phyloP scores from a whole-genome alignment of 2,797 vertebrate species.

The Pachyuromys duprasi region DNA sequence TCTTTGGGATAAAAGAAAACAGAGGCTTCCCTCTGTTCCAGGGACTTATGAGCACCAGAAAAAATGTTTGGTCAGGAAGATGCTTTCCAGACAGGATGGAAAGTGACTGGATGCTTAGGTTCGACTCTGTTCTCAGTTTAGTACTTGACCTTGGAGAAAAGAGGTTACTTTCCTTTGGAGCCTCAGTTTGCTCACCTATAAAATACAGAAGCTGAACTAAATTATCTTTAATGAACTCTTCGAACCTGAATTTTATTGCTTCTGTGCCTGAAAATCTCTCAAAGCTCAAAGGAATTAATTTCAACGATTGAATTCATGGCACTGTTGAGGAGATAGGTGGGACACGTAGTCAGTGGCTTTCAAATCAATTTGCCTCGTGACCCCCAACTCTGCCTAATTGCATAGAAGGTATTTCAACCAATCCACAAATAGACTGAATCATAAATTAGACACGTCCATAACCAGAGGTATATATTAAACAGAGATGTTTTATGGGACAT shows the following conservation, averaged over 20 bases:
- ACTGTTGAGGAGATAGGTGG: slow-evolving; percentile 7
- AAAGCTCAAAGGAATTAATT: slow-evolving; percentile 63
- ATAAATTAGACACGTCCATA: slow-evolving; percentile 47
- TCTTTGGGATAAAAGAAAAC: neutral
- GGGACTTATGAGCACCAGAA: slow-evolving; percentile 6
- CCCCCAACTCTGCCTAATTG: slow-evolving; percentile 40
- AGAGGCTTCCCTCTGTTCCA: neutral
- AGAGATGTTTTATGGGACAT: slow-evolving; percentile 47
- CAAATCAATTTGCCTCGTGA: slow-evolving; percentile 46
- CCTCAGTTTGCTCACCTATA: slow-evolving; percentile 2
- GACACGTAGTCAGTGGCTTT: slow-evolving; percentile 34
- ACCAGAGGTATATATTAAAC: slow-evolving; percentile 59
- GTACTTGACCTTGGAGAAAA: slow-evolving; percentile 52
- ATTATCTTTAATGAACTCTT: slow-evolving; percentile 1
- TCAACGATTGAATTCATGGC: slow-evolving; percentile 56
- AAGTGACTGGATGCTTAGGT: neutral
- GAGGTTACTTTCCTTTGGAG: neutral
- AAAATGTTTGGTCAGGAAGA: slow-evolving; percentile 49
- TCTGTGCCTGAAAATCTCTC: slow-evolving; percentile 48
- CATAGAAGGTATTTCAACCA: slow-evolving; percentile 18
- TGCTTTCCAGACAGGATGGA: neutral
- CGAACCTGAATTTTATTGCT: slow-evolving; percentile 27
- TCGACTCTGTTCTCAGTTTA: neutral
- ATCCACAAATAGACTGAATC: slow-evolving; percentile 28
- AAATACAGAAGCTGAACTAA: neutral